Evolutionary conservation across 2,797 vertebrate species (phyloP), one percentile per base, ranked within the genome.

Genomic region (Cynodonichthys magdalenae): DNA sequence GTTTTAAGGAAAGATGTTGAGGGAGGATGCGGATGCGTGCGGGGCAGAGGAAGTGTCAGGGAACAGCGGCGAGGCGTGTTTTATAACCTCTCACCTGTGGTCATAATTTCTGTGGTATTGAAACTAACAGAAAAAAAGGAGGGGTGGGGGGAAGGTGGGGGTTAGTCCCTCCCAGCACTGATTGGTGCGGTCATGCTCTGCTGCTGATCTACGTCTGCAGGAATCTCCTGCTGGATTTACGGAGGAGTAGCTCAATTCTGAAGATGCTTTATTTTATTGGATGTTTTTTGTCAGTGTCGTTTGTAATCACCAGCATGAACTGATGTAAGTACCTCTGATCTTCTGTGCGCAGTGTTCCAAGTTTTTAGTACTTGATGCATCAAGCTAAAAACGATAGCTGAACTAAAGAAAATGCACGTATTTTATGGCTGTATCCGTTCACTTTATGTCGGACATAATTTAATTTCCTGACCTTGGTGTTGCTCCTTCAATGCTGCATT

Each of bases 201-300:
- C 75, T 82, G 79, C 78, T 69, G 79, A 85, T 80, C 75, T 85
- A 61, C 63, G 48, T 87, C 80, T 83, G 79, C 70, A 79, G 79
- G 86, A 88, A 81, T 80, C 83, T 89, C 84, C 82, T 83, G 63
- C 82, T 78, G 82, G 80, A 87, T 87, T 75, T 74, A 85, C 73
- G 53, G 64, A 79, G 66, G 52, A 76, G 63, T 46, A 71, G 59
- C 74, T 71, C 74, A 59, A 71, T 44, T 66, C 53, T 58, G 63
- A 67, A 81, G 79, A 68, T 17, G 63, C 53, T 72, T 80, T 77
- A n/a, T n/a, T n/a, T n/a, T n/a, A n/a, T n/a, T n/a, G n/a, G n/a
- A n/a, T n/a, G n/a, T n/a, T n/a, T n/a, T n/a, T n/a, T n/a, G n/a
- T n/a, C n/a, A n/a, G n/a, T n/a, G 66, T 85, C 73, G 54, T 80